These are phyloP conservation scores for Neocloeon triangulifer DNA, from an alignment of 1,140 invertebrate species.

Conservation along the genomic window DNA sequence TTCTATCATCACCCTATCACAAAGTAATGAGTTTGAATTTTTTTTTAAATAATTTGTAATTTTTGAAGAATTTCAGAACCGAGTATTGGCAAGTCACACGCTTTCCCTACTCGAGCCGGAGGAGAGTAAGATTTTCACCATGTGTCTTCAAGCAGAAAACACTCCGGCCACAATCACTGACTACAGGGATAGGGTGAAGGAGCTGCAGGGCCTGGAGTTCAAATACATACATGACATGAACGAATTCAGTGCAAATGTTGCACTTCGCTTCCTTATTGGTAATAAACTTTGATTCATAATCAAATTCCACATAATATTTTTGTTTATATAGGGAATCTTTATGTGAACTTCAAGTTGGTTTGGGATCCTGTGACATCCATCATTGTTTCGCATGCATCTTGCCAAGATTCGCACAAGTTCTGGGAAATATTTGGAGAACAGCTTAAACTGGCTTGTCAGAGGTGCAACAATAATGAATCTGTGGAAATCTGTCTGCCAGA, in stretches of 20 bases:
- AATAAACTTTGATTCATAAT: not conserved
- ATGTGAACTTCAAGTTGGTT: constrained; percentile 66
- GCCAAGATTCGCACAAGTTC: constrained; percentile 40
- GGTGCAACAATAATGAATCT: constrained; percentile 13
- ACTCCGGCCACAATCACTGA: constrained; percentile 39
- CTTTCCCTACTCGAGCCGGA: constrained; percentile 40
- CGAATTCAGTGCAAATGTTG: too few relatives aligned
- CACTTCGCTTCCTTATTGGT: not conserved
- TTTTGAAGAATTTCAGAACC: constrained; percentile 26
- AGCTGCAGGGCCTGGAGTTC: constrained; percentile 41
- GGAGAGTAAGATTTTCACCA: constrained; percentile 28
- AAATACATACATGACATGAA: too few relatives aligned
- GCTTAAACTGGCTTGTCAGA: constrained; percentile 23
- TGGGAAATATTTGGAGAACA: constrained; percentile 50
- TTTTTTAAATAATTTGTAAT: constrained; percentile 8
- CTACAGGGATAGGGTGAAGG: constrained; percentile 50
- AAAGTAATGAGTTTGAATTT: constrained; percentile 23
- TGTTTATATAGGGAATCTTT: constrained; percentile 57
- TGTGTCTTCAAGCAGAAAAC: constrained; percentile 44
- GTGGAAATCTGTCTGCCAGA: constrained; percentile 9
- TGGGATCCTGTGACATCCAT: constrained; percentile 64
- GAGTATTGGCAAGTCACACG: constrained; percentile 42
- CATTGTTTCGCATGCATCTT: constrained; percentile 43
- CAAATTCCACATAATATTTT: too few relatives aligned
- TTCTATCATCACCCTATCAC: constrained; percentile 36